A percentile compares a stretch with the other conserved stretches of the same genome.
Conservation (phyloP, 1,140 invertebrate species). For the Zaprionus kolodkinae region DNA sequence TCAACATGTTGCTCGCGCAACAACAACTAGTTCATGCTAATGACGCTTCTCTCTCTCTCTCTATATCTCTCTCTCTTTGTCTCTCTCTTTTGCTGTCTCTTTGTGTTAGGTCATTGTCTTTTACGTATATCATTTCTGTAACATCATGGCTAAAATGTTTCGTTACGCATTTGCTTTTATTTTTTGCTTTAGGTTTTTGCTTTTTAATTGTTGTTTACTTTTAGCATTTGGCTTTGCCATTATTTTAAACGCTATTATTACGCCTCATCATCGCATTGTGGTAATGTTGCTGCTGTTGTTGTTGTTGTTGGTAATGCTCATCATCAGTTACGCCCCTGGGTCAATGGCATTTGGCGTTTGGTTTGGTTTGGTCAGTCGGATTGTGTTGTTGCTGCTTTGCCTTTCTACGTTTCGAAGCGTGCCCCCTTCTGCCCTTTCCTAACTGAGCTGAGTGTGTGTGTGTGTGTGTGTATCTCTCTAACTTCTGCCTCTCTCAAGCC, state of each 20-base stretch:
- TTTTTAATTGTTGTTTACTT: slow-evolving; percentile 74
- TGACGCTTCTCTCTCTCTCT: slow-evolving; percentile 25
- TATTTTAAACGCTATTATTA: slow-evolving; percentile 64
- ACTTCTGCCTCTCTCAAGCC: slow-evolving; percentile 34
- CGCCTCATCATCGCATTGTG: slow-evolving; percentile 43
- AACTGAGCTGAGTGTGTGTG: neutral
- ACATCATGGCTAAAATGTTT: slow-evolving; percentile 11
- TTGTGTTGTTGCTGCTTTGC: slow-evolving; percentile 26
- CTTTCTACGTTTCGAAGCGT: slow-evolving; percentile 4
- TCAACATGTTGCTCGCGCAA: slow-evolving; percentile 59
- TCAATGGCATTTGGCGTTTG: slow-evolving; percentile 70
- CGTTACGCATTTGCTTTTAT: slow-evolving; percentile 72
- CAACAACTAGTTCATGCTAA: slow-evolving; percentile 66
- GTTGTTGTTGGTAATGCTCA: slow-evolving; percentile 41
- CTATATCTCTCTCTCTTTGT: slow-evolving; percentile 18
- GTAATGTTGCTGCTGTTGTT: neutral
- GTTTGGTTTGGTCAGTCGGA: slow-evolving; percentile 9
- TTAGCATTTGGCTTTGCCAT: slow-evolving; percentile 58
- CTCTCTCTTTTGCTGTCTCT: slow-evolving; percentile 12
- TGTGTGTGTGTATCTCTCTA: slow-evolving; percentile 15
- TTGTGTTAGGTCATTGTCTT: slow-evolving; percentile 67
- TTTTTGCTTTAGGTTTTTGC: neutral
- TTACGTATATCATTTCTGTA: slow-evolving; percentile 21
- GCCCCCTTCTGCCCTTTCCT: neutral
- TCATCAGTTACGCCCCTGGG: slow-evolving; percentile 58